Conservation (phyloP, 2,113 vertebrate species). For the Physeter macrocephalus region DNA sequence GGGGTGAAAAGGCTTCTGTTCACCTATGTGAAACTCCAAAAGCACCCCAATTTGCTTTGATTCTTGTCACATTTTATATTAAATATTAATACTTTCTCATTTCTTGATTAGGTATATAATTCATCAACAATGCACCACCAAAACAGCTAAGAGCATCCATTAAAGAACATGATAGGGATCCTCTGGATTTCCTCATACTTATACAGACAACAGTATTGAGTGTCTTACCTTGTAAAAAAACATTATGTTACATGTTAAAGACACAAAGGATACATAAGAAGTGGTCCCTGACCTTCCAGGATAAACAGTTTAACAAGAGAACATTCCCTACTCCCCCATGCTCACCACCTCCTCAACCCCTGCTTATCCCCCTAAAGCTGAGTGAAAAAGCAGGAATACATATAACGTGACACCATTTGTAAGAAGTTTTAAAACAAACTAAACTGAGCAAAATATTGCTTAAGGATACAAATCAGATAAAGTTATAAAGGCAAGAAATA, state of each 20-base stretch:
- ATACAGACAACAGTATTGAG: background rate
- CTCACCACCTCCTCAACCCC: background rate
- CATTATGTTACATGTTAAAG: background rate
- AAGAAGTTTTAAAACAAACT: slow-evolving; percentile 14
- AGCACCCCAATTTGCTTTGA: background rate
- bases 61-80: background rate
- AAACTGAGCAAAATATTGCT: background rate
- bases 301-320: background rate
- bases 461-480: slow-evolving; percentile 4
- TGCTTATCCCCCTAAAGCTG: background rate
- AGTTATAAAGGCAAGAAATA: background rate
- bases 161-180: background rate
- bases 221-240: background rate
- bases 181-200: background rate
- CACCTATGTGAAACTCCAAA: background rate
- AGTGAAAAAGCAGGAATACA: background rate
- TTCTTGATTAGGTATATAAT: background rate
- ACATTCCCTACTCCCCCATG: background rate
- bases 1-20: background rate
- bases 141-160: background rate
- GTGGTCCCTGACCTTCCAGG: background rate
- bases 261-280: background rate
- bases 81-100: background rate
- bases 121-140: background rate
- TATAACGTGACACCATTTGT: background rate